Base-by-base conservation (phyloP, 1,140 invertebrate genomes). In the Cyphomyrmex costatus region DNA sequence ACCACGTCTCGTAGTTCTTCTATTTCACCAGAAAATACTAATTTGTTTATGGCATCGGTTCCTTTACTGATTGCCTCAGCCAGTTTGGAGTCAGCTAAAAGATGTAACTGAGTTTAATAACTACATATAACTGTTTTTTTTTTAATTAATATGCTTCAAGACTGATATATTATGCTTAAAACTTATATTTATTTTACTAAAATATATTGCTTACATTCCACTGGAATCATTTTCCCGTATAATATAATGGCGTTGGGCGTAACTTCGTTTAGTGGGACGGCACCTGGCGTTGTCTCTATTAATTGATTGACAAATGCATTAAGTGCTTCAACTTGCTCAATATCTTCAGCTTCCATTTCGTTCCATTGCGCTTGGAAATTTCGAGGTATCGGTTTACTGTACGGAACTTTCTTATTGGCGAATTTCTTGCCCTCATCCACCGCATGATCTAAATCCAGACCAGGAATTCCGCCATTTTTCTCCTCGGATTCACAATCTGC, bases 301-400 rank as follows among this genome's bases (percentile, higher is more conserved):
- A 97, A 95, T 93, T 97, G 97, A 92, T 96, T 96, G 46, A 97
- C 95, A 82, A 96, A 96, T 90, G 96, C 97, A 90, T 96, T 96
- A 27, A 97, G 93, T 42, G 95, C 93, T 88, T 96, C 95, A 30
- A 95, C 93, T 83, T 94, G 94, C 79, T 95, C 95, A 71, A 95
- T 94, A 88, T 96, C 96, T 91, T 97, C 97, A 60, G 95, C 95
- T 70, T 96, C 96, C 80, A 97, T 97, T 92, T 98, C 98, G 91
- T 98, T 98, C 99, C 99, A 99, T 83, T 99, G 98, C 33, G 98
- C 98, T 95, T 99, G 98, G 95, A 99, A 99, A 92, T 98, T 98
- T 89, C 98, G 97, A 4, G 98, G 98, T 93, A 99, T 99, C 19
- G 98, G 98, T 93, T 99, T 99, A 87, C 98, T 98, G 93, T 99